Base-by-base conservation (phyloP, 2,797 vertebrate genomes). In the Danio choprae region DNA sequence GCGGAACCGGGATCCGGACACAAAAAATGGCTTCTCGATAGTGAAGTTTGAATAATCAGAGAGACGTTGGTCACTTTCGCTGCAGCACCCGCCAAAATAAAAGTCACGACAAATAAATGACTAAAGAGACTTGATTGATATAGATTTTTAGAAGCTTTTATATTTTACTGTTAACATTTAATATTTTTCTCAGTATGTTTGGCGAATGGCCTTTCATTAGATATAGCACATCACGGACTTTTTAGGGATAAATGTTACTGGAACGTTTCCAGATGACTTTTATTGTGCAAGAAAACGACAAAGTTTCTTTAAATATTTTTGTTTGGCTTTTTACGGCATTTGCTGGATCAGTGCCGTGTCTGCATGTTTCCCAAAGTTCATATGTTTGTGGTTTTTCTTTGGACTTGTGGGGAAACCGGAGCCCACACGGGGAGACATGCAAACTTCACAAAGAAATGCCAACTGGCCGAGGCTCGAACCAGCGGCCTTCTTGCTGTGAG, bases 31-130 rank as follows among this genome's bases (percentile, higher is more conserved):
- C 83, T 13, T 15, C 51, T 69, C 10, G 75, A 64, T 4, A 13
- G 69, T 79, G 83, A 84, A 79, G 73, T 7, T 16, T 36, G 18
- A 58, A 44, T 18, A 22, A 44, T 6, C 29, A 60, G 41, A 51
- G 20, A 56, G 4, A 8, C 46, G 36, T 4, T 43, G 60, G 40
- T 81, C 62, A 40, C 58, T 55, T 6, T 9, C 67, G 18, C 53
- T 62, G 22, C 4, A 22, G 15, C 2, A 12, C 8, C 16, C 64
- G 59, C 67, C 83, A 84, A 67, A 79, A 84, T 84, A 84, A 81
- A 56, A 84, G 80, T 48, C 29, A n/a, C 7, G 1, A 40, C 7
- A 29, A 2, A 18, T 9, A 5, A 20, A 13, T 8, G 0, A 48
- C 3, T 0, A 16, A 16, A 18, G 1, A 12, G 9, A 4, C 48